Evolutionary conservation across 2,888 invertebrate genomes (phyloP).

Genomic region (Ctenicera cuprea): DNA sequence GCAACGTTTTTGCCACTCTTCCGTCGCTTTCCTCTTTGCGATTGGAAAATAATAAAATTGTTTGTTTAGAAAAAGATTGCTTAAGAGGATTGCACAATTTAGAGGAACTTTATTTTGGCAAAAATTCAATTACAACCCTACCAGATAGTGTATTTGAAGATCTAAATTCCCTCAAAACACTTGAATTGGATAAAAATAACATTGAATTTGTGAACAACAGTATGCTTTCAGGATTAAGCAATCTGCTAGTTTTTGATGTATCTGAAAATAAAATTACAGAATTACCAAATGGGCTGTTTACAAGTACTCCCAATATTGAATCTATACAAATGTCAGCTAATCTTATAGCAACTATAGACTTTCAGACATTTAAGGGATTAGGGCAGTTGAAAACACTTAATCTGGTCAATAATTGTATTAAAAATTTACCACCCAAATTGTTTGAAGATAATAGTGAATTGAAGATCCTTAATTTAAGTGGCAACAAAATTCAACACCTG

Average conservation of each 20-base stretch:
- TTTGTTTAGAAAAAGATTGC: neutral
- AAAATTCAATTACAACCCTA: constrained; percentile 25
- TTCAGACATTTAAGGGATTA: neutral
- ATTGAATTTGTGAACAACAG: constrained; percentile 7
- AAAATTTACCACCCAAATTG: constrained; percentile 6
- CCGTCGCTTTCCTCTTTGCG: neutral
- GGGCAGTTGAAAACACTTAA: neutral
- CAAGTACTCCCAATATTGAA: neutral
- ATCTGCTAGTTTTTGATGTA: constrained; percentile 9
- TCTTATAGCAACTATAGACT: neutral
- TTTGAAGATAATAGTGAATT: constrained; percentile 6
- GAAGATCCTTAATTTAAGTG: neutral
- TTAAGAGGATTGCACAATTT: constrained; percentile 36
- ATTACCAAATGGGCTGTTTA: constrained; percentile 11
- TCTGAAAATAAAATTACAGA: constrained; percentile 26
- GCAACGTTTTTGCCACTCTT: neutral
- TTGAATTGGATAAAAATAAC: constrained; percentile 32
- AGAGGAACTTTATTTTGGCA: constrained; percentile 2
- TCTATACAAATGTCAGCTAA: constrained; percentile 2
- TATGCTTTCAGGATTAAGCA: neutral
- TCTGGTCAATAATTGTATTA: constrained; percentile 14
- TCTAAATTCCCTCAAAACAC: neutral
- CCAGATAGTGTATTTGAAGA: constrained; percentile 14
- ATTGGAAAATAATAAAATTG: constrained; percentile 27
- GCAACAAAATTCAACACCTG: constrained; percentile 16